phyloP scores from a whole-genome alignment of 2,113 vertebrate genomes.

The Mionectes macconnelli region DNA sequence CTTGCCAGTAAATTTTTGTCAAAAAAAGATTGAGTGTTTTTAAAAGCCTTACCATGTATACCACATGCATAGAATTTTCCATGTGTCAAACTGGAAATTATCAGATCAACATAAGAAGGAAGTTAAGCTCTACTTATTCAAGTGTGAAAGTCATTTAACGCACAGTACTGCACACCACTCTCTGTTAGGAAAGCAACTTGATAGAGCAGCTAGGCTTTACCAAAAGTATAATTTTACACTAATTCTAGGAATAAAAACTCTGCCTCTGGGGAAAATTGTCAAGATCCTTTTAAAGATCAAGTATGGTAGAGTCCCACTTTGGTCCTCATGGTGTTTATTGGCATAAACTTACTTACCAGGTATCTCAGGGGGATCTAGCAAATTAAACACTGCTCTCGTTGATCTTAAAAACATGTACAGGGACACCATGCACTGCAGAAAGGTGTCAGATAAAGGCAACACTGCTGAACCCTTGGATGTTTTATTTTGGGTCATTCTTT shows the following conservation, averaged over 20 bases:
- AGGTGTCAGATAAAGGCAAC: background rate
- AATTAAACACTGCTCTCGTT: background rate
- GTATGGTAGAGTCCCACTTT: background rate
- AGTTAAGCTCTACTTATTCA: background rate
- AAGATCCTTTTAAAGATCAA: background rate
- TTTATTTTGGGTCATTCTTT: background rate
- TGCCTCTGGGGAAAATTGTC: background rate
- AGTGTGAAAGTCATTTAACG: background rate
- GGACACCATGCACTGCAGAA: background rate
- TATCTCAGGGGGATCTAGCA: background rate
- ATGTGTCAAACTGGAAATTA: background rate
- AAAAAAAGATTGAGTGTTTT: background rate
- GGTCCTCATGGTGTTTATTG: background rate
- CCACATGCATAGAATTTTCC: background rate
- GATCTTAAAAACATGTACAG: background rate
- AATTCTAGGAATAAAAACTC: background rate
- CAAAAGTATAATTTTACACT: background rate
- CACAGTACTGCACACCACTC: background rate
- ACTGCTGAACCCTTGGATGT: background rate
- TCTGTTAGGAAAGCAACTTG: background rate
- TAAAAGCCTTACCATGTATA: background rate
- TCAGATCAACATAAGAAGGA: background rate
- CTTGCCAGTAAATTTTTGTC: background rate
- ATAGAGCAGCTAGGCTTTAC: background rate
- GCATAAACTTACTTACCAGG: background rate